phyloP scores from a whole-genome alignment of 2,797 vertebrate species.

The Sebastes variabilis region DNA sequence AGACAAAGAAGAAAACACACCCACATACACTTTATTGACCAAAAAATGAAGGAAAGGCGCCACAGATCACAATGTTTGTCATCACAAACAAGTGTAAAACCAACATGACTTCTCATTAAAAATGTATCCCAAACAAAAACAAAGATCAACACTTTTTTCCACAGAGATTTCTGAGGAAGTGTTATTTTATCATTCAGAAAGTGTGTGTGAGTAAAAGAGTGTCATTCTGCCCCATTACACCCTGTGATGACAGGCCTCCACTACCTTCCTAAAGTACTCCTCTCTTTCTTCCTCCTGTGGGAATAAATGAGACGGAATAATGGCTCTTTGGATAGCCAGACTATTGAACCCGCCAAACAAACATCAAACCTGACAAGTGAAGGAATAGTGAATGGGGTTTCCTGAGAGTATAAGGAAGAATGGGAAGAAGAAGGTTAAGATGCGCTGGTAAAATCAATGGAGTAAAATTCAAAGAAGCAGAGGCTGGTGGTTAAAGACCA shows the following conservation, averaged over 20 bases:
- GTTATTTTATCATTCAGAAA: constrained; percentile 42
- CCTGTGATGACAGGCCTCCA: constrained; percentile 52
- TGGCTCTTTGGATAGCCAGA: constrained; percentile 47
- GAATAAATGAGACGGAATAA: constrained; percentile 74
- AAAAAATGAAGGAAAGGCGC: neutral
- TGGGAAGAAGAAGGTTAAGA: constrained; percentile 13
- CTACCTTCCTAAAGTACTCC: constrained; percentile 52
- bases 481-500: constrained; percentile 38
- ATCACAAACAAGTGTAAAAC: neutral
- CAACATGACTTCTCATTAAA: neutral
- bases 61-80: neutral
- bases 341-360: constrained; percentile 50
- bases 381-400: constrained; percentile 28
- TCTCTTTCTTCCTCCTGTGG: constrained; percentile 35
- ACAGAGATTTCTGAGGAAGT: neutral
- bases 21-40: neutral
- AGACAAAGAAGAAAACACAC: neutral
- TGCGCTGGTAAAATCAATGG: constrained; percentile 29
- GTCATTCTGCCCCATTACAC: constrained; percentile 65
- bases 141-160: neutral
- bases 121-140: neutral
- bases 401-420: constrained; percentile 14
- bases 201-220: constrained; percentile 22
- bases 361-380: constrained; percentile 50
- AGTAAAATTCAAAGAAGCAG: constrained; percentile 15